Percentiles rank a stretch among this genome's conserved stretches.
phyloP scores from a whole-genome alignment of 1,140 invertebrate species.

The Drosophila eugracilis region DNA sequence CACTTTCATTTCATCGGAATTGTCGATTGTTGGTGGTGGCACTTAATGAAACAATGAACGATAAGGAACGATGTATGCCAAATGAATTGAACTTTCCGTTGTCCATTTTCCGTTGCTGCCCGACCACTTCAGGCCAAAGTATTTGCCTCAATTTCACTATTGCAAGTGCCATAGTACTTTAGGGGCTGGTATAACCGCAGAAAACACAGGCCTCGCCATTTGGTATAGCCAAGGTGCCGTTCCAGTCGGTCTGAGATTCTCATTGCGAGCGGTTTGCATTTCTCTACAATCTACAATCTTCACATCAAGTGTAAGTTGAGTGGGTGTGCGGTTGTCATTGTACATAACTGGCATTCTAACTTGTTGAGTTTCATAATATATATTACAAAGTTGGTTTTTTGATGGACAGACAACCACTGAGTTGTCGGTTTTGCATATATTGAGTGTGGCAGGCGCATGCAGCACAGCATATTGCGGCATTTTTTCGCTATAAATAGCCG shows the following conservation, averaged over 20 bases:
- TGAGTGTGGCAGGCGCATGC: conserved; percentile 28
- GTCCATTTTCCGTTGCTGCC: conserved; percentile 34
- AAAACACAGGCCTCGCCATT: conserved; percentile 22
- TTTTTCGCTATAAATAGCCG: conserved; percentile 46
- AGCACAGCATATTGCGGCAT: conserved; percentile 42
- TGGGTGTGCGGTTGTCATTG: conserved; percentile 8
- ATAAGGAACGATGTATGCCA: conserved; percentile 34
- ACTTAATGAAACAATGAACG: conserved; percentile 54
- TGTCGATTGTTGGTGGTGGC: conserved; percentile 15
- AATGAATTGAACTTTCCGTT: conserved; percentile 51
- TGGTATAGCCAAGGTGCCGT: conserved; percentile 40
- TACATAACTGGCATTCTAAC: conserved; percentile 10
- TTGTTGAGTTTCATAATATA: conserved; percentile 16
- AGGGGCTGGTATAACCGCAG: conserved; percentile 17
- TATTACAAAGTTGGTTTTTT: neutral
- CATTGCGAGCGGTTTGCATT: conserved; percentile 43
- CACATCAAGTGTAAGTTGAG: conserved; percentile 50
- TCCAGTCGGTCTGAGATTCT: conserved; percentile 63
- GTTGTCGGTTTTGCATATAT: conserved; percentile 19
- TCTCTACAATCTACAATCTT: conserved; percentile 9
- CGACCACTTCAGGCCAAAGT: conserved; percentile 32
- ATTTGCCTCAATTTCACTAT: conserved; percentile 24
- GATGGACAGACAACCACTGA: conserved; percentile 5
- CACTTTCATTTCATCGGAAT: conserved; percentile 4
- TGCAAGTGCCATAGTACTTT: conserved; percentile 15